A percentile compares a stretch with the other conserved stretches of the same genome.
These are phyloP conservation scores for Herpetotheres cachinnans DNA, from an alignment of 2,113 vertebrate genomes.

Conservation along the genomic window DNA sequence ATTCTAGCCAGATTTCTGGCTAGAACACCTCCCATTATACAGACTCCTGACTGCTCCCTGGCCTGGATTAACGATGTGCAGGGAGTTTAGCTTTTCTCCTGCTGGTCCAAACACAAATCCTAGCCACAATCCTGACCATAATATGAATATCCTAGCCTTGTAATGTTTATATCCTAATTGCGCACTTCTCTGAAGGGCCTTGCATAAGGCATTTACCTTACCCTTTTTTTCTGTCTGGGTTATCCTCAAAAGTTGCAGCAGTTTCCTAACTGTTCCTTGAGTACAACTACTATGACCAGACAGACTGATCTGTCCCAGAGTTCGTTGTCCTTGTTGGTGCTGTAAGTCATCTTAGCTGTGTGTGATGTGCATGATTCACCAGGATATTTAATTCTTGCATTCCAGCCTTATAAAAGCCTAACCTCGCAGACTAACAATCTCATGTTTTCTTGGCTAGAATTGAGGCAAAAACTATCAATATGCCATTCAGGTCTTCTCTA, in stretches of 20 bases:
- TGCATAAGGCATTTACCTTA: neutral
- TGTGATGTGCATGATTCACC: neutral
- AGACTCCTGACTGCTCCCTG: neutral
- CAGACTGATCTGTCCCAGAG: neutral
- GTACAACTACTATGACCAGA: neutral
- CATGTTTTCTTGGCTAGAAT: neutral
- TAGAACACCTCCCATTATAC: neutral
- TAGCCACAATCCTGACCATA: neutral
- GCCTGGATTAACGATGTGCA: neutral
- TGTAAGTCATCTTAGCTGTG: neutral
- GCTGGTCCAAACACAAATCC: neutral
- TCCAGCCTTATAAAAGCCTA: neutral
- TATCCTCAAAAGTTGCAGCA: neutral
- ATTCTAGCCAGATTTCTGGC: neutral
- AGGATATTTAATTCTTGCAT: neutral
- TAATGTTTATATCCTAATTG: neutral
- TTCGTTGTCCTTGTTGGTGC: neutral
- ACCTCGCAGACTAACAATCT: neutral
- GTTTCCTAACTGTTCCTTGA: neutral
- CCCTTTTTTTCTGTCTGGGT: neutral
- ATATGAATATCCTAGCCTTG: neutral
- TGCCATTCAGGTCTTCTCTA: neutral
- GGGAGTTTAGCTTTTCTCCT: neutral
- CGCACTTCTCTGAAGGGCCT: neutral
- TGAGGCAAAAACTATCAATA: neutral